Base-by-base conservation (phyloP, 2,888 invertebrate species). In the Agonopterix alstromeriana region DNA sequence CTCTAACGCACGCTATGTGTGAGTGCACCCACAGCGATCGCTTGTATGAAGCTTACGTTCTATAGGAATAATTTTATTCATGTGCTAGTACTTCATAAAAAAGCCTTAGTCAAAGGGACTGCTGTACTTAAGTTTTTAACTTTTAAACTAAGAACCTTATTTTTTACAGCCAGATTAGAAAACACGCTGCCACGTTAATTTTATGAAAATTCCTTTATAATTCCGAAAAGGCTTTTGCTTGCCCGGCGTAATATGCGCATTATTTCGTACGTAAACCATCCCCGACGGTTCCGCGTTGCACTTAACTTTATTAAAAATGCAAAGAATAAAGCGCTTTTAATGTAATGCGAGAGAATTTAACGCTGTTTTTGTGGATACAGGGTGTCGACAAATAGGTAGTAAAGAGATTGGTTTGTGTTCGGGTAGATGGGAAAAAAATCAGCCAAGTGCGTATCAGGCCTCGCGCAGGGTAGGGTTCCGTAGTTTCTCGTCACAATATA, bases 261-360 rank as follows among this genome's bases (percentile, higher is more conserved):
- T 43, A 43, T 43, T 43, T 11, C 14, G 10, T 43, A n/a, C 44
- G 41, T 35, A 12, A 43, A 35, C 35, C 36, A 38, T 38, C 11
- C 38, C 35, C 12, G 36, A 17, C 36, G 35, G 27, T 10, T n/a
- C 35, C 12, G 36, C 10, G 51, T 51, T 63, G 66, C 73, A 69
- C 73, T 73, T 72, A 65, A 63, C 50, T 55, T 58, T 73, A 73
- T 73, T 73, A 73, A 73, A 71, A 73, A 64, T 67, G 57, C 64
- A 62, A 63, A 60, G 63, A 58, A 58, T 17, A 43, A 43, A 44
- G 40, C 38, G 38, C 38, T 38, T 38, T n/a, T 36, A 36, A 36
- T 27, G 43, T 43, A 36, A 47, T 38, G n/a, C n/a, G 9, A 38
- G n/a, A 38, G 38, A 38, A 38, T 38, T 42, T 42, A 11, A 10